Evolutionary conservation across 1,140 invertebrate species (phyloP).

Genomic region (Tetragnatha versicolor): DNA sequence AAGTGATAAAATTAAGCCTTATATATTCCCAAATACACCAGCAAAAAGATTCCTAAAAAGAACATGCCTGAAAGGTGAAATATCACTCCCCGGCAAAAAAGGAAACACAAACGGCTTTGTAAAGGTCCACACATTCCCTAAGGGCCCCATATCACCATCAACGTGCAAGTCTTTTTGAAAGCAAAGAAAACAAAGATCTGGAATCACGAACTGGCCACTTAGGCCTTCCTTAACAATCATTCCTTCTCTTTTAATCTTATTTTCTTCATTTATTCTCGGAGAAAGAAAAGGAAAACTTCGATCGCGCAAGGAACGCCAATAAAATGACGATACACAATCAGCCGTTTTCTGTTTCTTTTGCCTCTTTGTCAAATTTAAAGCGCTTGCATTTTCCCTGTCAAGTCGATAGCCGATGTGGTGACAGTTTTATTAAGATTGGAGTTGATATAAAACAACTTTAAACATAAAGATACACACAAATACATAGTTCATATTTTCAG

Average conservation of each 20-base stretch:
- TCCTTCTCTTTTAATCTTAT: slow-evolving; percentile 46
- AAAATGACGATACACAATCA: too few species aligned
- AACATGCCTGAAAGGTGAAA: background rate
- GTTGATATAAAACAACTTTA: too few species aligned
- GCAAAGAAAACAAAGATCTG: slow-evolving; percentile 10
- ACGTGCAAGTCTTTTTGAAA: background rate
- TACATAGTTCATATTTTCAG: too few species aligned
- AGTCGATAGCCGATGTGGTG: too few species aligned
- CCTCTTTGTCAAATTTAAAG: background rate
- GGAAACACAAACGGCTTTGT: background rate
- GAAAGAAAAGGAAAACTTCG: background rate
- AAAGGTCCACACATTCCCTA: slow-evolving; percentile 19
- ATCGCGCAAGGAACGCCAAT: background rate
- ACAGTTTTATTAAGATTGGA: too few species aligned
- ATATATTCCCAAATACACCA: too few species aligned
- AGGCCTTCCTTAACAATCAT: slow-evolving; percentile 34
- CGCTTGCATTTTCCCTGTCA: too few species aligned
- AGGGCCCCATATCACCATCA: slow-evolving; percentile 7
- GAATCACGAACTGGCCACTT: slow-evolving; percentile 40
- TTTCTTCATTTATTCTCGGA: slow-evolving; percentile 28
- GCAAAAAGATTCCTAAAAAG: background rate
- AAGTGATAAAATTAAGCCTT: too few species aligned
- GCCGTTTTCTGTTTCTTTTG: background rate
- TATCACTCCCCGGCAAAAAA: background rate
- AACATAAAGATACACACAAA: too few species aligned